phyloP scores from a whole-genome alignment of 2,113 vertebrate genomes.

The Calypte anna region DNA sequence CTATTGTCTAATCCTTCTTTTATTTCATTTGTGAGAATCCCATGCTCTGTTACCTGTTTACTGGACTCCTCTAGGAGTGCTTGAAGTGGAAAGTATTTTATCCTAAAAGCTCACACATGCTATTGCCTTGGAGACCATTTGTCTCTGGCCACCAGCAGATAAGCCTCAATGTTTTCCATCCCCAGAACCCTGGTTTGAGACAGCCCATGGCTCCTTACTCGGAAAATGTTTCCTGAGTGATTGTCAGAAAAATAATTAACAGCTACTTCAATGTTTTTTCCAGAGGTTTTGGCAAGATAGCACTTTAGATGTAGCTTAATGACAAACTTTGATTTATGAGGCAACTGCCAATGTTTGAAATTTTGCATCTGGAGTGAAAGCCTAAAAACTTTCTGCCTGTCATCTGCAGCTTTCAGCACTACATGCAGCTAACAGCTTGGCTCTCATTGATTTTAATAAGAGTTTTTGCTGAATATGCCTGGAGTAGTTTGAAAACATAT shows the following conservation, averaged over 20 bases:
- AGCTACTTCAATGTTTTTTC: not conserved
- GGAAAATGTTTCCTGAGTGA: not conserved
- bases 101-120: not conserved
- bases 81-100: not conserved
- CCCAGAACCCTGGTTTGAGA: not conserved
- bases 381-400: not conserved
- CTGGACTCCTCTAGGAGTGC: not conserved
- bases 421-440: not conserved
- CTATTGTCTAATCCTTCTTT: conserved; percentile 7
- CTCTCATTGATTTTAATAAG: not conserved
- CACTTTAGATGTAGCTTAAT: conserved; percentile 1
- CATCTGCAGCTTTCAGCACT: not conserved
- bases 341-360: not conserved
- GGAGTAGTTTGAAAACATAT: not conserved
- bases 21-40: conserved; percentile 33
- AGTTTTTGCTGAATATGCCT: not conserved
- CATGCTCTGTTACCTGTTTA: not conserved
- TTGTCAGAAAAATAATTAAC: not conserved
- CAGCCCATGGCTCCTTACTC: not conserved
- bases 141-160: not conserved
- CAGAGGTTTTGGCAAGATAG: not conserved
- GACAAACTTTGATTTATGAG: conserved; percentile 48
- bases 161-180: rapidly evolving
- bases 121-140: not conserved
- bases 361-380: conserved; percentile 1